phyloP scores from a whole-genome alignment of 2,113 vertebrate genomes.

The Melanotaenia duboulayi region DNA sequence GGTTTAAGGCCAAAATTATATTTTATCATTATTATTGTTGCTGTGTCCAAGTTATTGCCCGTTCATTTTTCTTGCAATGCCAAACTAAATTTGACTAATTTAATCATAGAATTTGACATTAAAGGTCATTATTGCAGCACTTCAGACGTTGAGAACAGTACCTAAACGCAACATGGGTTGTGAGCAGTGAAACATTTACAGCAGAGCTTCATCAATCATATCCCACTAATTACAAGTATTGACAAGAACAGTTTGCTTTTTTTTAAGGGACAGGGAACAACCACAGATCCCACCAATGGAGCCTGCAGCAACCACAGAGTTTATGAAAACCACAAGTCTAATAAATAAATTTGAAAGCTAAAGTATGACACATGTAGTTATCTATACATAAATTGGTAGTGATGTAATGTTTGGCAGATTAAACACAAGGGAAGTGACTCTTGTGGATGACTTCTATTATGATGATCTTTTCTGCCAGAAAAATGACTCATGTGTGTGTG shows the following conservation, averaged over 20 bases:
- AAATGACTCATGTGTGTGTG: conserved; percentile 17
- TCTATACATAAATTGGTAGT: not conserved
- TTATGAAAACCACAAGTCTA: conserved; percentile 21
- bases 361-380: conserved; percentile 14
- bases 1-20: no score
- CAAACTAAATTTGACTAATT: no score
- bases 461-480: not conserved
- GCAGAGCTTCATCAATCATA: not conserved
- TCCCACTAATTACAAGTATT: conserved; percentile 13
- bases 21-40: no score
- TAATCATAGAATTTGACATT: no score
- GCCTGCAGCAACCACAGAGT: conserved; percentile 22
- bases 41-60: no score
- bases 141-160: no score
- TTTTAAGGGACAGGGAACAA: not conserved
- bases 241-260: not conserved
- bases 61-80: no score
- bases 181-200: not conserved
- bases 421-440: conserved; percentile 11
- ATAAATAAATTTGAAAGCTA: conserved; percentile 14
- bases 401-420: conserved; percentile 15
- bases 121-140: no score
- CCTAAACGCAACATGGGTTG: not conserved
- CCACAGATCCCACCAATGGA: not conserved
- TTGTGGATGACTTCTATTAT: not conserved